A percentile compares a stretch with the other conserved stretches of the same genome.
phyloP scores from a whole-genome alignment of 2,888 invertebrate genomes.

The Epinotia nisella region DNA sequence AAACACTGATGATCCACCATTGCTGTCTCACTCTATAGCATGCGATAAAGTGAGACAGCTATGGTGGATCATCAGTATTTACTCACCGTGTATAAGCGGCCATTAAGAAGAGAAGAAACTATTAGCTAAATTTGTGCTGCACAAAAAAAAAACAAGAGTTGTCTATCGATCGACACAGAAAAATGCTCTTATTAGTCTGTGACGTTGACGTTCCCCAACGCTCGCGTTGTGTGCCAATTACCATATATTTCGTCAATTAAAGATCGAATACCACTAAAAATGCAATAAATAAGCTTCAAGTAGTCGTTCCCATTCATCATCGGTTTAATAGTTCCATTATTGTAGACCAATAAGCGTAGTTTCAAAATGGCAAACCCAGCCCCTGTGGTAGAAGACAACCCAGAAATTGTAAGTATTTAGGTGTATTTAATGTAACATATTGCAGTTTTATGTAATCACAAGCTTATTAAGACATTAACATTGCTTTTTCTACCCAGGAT shows the following conservation, averaged over 20 bases:
- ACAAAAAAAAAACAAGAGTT: neutral
- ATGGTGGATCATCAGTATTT: too few species aligned
- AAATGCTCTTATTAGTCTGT: too few species aligned
- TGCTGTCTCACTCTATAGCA: too few species aligned
- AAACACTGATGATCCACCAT: too few species aligned
- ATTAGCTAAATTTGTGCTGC: too few species aligned
- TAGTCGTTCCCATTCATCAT: neutral
- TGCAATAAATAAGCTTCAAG: constrained; percentile 6
- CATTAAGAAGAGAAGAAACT: too few species aligned
- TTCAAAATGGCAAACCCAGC: constrained; percentile 48
- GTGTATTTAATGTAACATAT: constrained; percentile 13
- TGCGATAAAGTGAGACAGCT: too few species aligned
- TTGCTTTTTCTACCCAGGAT: constrained; percentile 83
- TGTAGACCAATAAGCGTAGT: neutral
- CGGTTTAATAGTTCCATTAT: neutral
- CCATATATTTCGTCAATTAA: neutral
- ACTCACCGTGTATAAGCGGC: too few species aligned
- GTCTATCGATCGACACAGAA: neutral
- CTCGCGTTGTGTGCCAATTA: constrained; percentile 1
- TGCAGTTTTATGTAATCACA: neutral
- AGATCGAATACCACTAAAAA: neutral
- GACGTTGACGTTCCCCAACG: too few species aligned
- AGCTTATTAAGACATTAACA: neutral
- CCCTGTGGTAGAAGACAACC: constrained; percentile 57
- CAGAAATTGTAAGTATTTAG: constrained; percentile 66